phyloP scores from a whole-genome alignment of 2,113 vertebrate genomes.

The Ceratotherium simum region DNA sequence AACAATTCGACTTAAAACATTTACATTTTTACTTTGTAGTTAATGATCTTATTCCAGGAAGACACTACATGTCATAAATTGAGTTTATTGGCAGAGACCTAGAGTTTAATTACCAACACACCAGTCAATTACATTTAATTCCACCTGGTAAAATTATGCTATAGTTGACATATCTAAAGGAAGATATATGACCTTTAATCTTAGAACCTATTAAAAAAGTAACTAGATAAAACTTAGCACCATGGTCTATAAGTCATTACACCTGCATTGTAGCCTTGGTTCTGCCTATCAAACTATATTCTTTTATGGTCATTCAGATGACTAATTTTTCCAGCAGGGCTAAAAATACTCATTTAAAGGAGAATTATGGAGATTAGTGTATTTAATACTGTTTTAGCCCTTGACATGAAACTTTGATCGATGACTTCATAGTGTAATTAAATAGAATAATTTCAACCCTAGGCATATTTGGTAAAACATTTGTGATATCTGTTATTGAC shows the following conservation, averaged over 20 bases:
- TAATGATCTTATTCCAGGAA: background rate
- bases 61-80: background rate
- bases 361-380: background rate
- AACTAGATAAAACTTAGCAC: constrained; percentile 9
- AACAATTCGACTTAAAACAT: background rate
- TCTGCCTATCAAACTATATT: background rate
- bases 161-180: background rate
- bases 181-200: constrained; percentile 35
- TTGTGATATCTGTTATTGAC: background rate
- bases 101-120: constrained; percentile 49
- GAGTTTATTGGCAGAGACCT: background rate
- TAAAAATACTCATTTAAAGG: background rate
- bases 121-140: background rate
- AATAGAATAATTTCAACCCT: background rate
- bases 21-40: constrained; percentile 1
- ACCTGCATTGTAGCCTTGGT: background rate
- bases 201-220: constrained; percentile 27
- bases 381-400: background rate
- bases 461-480: background rate
- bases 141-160: background rate
- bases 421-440: constrained; percentile 6
- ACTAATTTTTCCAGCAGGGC: background rate
- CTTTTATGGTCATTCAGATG: background rate
- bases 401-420: background rate
- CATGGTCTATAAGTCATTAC: background rate